Conservation (phyloP, 2,888 invertebrate species). For the Xylocampa areola region DNA sequence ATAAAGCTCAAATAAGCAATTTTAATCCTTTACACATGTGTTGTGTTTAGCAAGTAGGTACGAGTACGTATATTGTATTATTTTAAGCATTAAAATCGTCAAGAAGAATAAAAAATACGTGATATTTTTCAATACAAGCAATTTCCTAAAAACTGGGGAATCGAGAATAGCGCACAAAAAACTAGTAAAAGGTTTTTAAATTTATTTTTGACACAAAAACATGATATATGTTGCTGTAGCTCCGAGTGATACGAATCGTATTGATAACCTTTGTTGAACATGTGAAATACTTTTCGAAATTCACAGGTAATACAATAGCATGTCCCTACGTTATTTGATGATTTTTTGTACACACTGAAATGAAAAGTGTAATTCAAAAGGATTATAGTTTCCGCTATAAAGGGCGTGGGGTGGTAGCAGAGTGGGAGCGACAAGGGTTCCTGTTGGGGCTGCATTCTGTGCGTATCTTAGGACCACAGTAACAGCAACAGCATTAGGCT, state of each 20-base stretch:
- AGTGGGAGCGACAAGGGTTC: too few relatives aligned
- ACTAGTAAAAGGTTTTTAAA: slow-evolving; percentile 6
- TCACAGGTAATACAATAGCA: slow-evolving; percentile 2
- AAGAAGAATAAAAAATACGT: background rate
- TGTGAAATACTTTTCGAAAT: background rate
- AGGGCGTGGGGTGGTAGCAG: too few relatives aligned
- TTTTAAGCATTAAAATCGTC: background rate
- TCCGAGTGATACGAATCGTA: background rate
- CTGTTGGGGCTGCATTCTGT: too few relatives aligned
- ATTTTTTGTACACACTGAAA: background rate
- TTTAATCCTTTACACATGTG: too few relatives aligned
- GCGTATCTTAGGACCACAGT: too few relatives aligned
- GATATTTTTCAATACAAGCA: background rate
- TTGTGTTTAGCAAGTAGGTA: too few relatives aligned
- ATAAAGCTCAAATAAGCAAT: too few relatives aligned
- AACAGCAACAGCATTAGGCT: too few relatives aligned
- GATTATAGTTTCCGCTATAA: too few relatives aligned
- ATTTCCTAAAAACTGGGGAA: background rate
- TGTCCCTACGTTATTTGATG: background rate
- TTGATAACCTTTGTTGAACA: slow-evolving; percentile 7
- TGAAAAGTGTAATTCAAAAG: background rate
- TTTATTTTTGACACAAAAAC: slow-evolving; percentile 11
- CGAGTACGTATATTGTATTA: background rate
- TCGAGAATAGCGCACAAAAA: background rate
- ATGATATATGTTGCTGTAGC: slow-evolving; percentile 12